A percentile compares a stretch with the other conserved stretches of the same genome.
phyloP scores from a whole-genome alignment of 2,113 vertebrate genomes.

The Excalfactoria chinensis region DNA sequence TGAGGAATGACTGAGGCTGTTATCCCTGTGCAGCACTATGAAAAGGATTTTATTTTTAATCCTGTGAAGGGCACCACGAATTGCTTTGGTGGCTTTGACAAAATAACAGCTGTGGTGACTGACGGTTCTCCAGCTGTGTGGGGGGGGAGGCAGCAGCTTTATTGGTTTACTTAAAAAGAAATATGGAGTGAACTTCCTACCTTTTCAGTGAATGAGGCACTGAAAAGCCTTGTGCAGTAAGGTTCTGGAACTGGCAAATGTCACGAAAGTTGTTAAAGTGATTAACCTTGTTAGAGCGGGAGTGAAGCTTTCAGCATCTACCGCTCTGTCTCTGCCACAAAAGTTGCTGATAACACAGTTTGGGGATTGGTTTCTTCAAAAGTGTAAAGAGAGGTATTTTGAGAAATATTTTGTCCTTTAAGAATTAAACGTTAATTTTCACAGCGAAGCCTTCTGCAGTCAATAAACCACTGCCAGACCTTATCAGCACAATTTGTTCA shows the following conservation, averaged over 20 bases:
- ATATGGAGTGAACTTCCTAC: slow-evolving; percentile 68
- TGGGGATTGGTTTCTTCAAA: not conserved
- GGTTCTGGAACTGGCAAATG: slow-evolving; percentile 37
- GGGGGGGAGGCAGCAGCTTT: slow-evolving; percentile 54
- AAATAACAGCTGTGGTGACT: slow-evolving; percentile 72
- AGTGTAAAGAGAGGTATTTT: not conserved
- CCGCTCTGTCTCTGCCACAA: slow-evolving; percentile 26
- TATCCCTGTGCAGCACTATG: slow-evolving; percentile 32
- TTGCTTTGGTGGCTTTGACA: slow-evolving; percentile 71
- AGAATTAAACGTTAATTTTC: slow-evolving; percentile 49
- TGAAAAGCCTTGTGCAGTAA: slow-evolving; percentile 46
- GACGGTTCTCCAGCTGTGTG: slow-evolving; percentile 57
- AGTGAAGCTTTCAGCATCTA: slow-evolving; percentile 12
- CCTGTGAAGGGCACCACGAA: slow-evolving; percentile 68
- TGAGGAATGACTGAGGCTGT: slow-evolving; percentile 51
- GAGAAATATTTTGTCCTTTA: not conserved
- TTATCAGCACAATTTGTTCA: slow-evolving; percentile 3
- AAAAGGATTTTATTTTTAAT: slow-evolving; percentile 76
- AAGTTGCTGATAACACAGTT: slow-evolving; percentile 44
- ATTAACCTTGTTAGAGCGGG: slow-evolving; percentile 61
- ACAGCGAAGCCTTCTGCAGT: not conserved
- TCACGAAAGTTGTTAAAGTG: slow-evolving; percentile 67
- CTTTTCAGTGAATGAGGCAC: slow-evolving; percentile 41
- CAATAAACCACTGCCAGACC: not conserved
- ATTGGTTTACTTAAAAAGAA: slow-evolving; percentile 75